Evolutionary conservation across 2,888 invertebrate genomes (phyloP), one percentile per base, ranked within the genome.

Genomic region (Hyposoter didymator): DNA sequence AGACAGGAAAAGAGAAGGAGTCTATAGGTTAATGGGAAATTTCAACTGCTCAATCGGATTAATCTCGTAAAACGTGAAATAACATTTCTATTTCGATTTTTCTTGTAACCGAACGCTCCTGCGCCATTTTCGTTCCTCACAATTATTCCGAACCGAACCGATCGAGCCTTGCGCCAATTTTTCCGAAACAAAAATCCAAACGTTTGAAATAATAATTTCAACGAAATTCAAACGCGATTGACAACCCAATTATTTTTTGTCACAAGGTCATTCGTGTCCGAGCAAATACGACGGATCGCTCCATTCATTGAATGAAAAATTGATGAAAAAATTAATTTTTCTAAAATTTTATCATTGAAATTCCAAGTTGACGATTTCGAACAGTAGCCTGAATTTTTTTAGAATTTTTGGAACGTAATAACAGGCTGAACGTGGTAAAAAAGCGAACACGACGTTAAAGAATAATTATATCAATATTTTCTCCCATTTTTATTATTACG

Each of bases 1-100:
- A 47, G 14, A 59, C 5, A 47, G 32, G 62, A 43, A 22, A 47
- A n/a, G 69, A 39, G 19, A 19, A 52, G 6, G 22, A 52, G 35
- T 1, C 28, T n/a, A 73, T 73, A 19, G 35, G 39, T 55, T 43
- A 73, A 55, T 55, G 14, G 52, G 19, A 39, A 55, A 55, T 55
- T 55, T 73, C 32, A 49, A 70, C 10, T 49, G 49, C 49, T 49
- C 28, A 10, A 12, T 17, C 32, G 6, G 8, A 70, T 10, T 49
- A 49, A 14, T 7, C 22, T 39, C 39, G 59, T 35, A 59, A 35
- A n/a, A 32, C 8, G 6, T 47, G 10, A 28, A 47, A 22, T 17
- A 28, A 69, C 14, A 45, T 19, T 59, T 28, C 14, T 0, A 14
- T 59, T 59, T 59, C 28, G 28, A 59, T 28, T 14, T 59, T 28